Evolutionary conservation across 2,113 vertebrate genomes (phyloP).

Genomic region (Peromyscus maniculatus): DNA sequence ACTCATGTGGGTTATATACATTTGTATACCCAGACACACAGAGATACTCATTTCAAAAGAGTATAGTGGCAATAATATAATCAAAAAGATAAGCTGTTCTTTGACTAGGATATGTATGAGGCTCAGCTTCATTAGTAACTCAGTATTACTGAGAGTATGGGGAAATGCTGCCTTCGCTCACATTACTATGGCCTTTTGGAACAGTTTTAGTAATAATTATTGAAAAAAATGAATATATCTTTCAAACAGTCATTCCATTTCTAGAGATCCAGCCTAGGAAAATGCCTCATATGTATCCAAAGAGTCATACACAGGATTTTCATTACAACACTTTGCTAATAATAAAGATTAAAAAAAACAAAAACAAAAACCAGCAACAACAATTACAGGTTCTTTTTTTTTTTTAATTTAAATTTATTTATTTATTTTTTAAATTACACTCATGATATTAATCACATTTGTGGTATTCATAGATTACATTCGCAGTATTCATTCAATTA

Average conservation of each 20-base stretch:
- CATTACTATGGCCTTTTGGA: background rate
- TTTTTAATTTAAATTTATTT: too few relatives aligned
- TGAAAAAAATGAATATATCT: too few relatives aligned
- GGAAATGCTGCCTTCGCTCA: background rate
- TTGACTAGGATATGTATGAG: background rate
- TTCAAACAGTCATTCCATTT: background rate
- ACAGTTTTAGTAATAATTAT: background rate
- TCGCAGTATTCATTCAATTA: too few relatives aligned
- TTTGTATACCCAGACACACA: background rate
- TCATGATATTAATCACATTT: too few relatives aligned
- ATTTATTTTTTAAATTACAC: too few relatives aligned
- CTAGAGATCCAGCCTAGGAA: background rate
- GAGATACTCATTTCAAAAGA: background rate
- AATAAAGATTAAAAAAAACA: background rate
- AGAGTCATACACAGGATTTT: background rate
- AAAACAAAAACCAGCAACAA: too few relatives aligned
- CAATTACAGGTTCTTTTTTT: too few relatives aligned
- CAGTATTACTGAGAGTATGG: background rate
- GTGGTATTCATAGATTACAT: too few relatives aligned
- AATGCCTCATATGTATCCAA: background rate
- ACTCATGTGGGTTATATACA: background rate
- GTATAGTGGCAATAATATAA: too few relatives aligned
- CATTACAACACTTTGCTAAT: background rate
- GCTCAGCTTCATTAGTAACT: background rate
- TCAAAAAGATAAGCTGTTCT: conserved; percentile 15